phyloP scores from a whole-genome alignment of 2,888 invertebrate species.

The Dyspetes luteomarginatus region DNA sequence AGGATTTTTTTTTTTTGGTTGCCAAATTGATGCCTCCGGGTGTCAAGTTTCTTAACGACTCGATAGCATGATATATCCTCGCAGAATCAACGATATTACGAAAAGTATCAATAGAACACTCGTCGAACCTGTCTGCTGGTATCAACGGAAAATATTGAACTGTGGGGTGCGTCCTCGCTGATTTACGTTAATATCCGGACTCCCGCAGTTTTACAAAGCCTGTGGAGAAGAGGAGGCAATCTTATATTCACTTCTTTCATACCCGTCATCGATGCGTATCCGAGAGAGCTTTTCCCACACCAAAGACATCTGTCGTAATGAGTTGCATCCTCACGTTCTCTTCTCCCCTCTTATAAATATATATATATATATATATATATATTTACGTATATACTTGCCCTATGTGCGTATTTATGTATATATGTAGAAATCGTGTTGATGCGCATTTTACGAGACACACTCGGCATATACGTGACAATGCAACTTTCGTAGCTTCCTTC shows the following conservation, averaged over 20 bases:
- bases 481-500: slow-evolving; percentile 61
- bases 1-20: not conserved
- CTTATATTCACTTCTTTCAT: slow-evolving; percentile 49
- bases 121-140: slow-evolving; percentile 35
- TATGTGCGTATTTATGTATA: slow-evolving; percentile 1
- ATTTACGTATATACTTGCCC: not conserved
- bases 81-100: slow-evolving; percentile 2
- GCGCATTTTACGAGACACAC: slow-evolving; percentile 56
- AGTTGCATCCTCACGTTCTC: slow-evolving; percentile 82
- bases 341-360: slow-evolving; percentile 56
- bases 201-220: slow-evolving; percentile 57
- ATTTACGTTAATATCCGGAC: slow-evolving; percentile 67
- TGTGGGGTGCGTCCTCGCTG: slow-evolving; percentile 49
- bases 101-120: slow-evolving; percentile 26
- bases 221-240: slow-evolving; percentile 30
- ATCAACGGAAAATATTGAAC: slow-evolving; percentile 32
- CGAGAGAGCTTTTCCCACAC: slow-evolving; percentile 79
- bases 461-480: slow-evolving; percentile 76
- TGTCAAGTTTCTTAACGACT: slow-evolving; percentile 31
- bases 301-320: slow-evolving; percentile 82
- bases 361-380: slow-evolving; percentile 6
- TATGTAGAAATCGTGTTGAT: slow-evolving; percentile 27
- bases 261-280: slow-evolving; percentile 71
- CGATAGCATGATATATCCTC: not conserved
- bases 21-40: slow-evolving; percentile 20